These are phyloP conservation scores for Austrolebias charrua DNA, from an alignment of 2,797 vertebrate genomes.

Conservation along the genomic window DNA sequence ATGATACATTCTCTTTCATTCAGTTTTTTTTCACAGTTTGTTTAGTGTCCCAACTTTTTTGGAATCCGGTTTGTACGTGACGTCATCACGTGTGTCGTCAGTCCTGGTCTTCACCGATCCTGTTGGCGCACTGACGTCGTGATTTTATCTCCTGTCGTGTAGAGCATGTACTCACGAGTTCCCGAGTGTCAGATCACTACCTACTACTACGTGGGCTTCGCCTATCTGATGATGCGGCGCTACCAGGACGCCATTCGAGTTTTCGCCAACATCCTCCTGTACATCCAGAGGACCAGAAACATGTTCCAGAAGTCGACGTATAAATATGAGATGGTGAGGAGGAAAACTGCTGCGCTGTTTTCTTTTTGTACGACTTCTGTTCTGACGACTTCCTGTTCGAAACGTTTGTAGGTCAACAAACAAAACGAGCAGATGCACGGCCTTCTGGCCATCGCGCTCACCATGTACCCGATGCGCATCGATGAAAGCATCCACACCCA, in stretches of 20 bases:
- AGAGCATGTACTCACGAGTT: slow-evolving; percentile 99
- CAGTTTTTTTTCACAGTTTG: too few relatives aligned
- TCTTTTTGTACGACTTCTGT: background rate
- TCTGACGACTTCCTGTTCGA: background rate
- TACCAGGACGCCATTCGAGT: slow-evolving; percentile 98
- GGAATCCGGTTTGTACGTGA: too few relatives aligned
- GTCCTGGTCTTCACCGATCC: background rate
- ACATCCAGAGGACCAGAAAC: slow-evolving; percentile 98
- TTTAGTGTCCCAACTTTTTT: too few relatives aligned
- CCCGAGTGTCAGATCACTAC: slow-evolving; percentile 99
- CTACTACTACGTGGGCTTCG: slow-evolving; percentile 98
- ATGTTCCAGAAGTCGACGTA: slow-evolving; percentile 99
- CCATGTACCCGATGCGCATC: slow-evolving; percentile 99
- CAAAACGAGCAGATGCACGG: slow-evolving; percentile 99
- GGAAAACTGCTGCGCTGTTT: background rate
- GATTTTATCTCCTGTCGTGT: slow-evolving; percentile 12
- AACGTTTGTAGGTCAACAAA: slow-evolving; percentile 89
- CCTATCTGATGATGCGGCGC: slow-evolving; percentile 97
- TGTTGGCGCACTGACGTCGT: too few relatives aligned
- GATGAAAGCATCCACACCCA: slow-evolving; percentile 99
- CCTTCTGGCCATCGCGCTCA: slow-evolving; percentile 94
- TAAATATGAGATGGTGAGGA: slow-evolving; percentile 98
- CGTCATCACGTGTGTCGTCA: too few relatives aligned
- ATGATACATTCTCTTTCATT: too few relatives aligned
- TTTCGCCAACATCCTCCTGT: slow-evolving; percentile 98